These are phyloP conservation scores for Cyphomyrus plagiostoma DNA, from an alignment of 2,113 vertebrate genomes.

Conservation along the genomic window DNA sequence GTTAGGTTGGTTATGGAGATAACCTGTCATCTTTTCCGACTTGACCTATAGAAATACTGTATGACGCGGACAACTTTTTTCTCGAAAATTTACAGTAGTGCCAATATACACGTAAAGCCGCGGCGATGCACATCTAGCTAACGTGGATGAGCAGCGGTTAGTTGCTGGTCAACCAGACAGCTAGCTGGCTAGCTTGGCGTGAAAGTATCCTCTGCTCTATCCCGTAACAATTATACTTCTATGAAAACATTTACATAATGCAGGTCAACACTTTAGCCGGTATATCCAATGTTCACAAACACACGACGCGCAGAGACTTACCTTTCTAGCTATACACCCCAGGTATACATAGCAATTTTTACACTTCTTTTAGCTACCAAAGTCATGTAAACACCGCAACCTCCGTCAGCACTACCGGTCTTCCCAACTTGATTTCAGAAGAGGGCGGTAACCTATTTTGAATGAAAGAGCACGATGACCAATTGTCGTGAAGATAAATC, in stretches of 20 bases:
- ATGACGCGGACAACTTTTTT: background rate
- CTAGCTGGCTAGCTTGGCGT: background rate
- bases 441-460: background rate
- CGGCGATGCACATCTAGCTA: background rate
- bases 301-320: background rate
- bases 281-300: background rate
- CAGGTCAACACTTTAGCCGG: background rate
- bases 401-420: constrained; percentile 20
- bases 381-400: constrained; percentile 18
- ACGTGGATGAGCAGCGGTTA: background rate
- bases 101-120: background rate
- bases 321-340: constrained; percentile 19
- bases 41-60: background rate
- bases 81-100: background rate
- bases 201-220: background rate
- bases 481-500: constrained; percentile 29
- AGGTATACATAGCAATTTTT: constrained; percentile 11
- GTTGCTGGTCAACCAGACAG: background rate
- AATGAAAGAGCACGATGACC: constrained; percentile 28
- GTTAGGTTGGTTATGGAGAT: background rate
- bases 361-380: background rate
- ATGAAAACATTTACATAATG: background rate
- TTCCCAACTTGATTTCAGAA: constrained; percentile 22
- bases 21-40: background rate
- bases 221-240: background rate